Percentiles rank a stretch among this genome's conserved stretches.
phyloP scores from a whole-genome alignment of 2,888 invertebrate genomes.

The Hirtodrosophila trivittata region DNA sequence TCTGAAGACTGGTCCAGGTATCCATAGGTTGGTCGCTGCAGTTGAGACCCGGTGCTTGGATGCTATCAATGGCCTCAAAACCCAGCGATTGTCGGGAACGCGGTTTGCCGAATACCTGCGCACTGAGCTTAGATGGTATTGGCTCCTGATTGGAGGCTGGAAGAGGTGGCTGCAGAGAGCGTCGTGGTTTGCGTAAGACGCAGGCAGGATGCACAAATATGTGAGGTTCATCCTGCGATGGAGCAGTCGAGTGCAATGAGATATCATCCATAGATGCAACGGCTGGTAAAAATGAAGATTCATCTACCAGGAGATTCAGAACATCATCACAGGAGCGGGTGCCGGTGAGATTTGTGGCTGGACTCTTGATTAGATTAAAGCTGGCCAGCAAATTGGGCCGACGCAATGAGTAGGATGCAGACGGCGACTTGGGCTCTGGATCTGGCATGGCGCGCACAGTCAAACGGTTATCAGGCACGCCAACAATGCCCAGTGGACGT shows the following conservation, averaged over 20 bases:
- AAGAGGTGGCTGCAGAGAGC: constrained; percentile 55
- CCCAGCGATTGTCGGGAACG: constrained; percentile 72
- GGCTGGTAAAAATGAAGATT: constrained; percentile 42
- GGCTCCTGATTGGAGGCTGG: constrained; percentile 11
- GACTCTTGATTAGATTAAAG: constrained; percentile 84
- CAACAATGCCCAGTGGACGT: constrained; percentile 81
- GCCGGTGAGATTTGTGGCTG: constrained; percentile 78
- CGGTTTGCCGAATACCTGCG: constrained; percentile 86
- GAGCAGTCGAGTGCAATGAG: constrained; percentile 84
- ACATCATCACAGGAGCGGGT: constrained; percentile 86
- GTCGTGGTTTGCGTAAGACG: constrained; percentile 58
- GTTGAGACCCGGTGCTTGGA: constrained; percentile 36
- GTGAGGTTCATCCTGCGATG: constrained; percentile 63
- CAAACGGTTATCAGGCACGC: constrained; percentile 83
- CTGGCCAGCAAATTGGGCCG: constrained; percentile 82
- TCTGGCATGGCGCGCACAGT: constrained; percentile 89
- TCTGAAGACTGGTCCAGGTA: constrained; percentile 88
- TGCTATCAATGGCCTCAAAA: constrained; percentile 71
- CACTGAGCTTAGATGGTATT: constrained; percentile 85
- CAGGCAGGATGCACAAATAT: constrained; percentile 70
- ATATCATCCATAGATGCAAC: constrained; percentile 86
- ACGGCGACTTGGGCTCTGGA: constrained; percentile 81
- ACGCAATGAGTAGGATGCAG: constrained; percentile 47
- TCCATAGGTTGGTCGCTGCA: constrained; percentile 65
- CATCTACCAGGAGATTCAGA: constrained; percentile 83